These are phyloP conservation scores for Prorops nasuta DNA, from an alignment of 1,140 invertebrate genomes.

Conservation along the genomic window DNA sequence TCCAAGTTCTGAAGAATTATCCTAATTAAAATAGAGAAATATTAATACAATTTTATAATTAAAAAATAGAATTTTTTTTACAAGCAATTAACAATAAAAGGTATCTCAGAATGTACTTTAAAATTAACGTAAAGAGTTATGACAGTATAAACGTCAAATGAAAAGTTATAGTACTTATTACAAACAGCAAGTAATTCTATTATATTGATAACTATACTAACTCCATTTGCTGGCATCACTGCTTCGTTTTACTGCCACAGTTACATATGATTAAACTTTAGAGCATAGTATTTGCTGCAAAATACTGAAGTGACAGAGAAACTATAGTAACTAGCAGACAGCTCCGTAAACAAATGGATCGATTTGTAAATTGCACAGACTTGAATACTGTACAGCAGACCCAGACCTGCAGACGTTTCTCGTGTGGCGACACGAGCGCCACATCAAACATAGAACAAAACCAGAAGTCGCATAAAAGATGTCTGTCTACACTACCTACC, in stretches of 20 bases:
- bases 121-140: too few relatives aligned
- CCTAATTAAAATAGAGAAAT: too few relatives aligned
- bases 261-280: conserved; percentile 26
- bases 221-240: conserved; percentile 31
- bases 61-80: conserved; percentile 8
- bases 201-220: conserved; percentile 19
- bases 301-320: conserved; percentile 12
- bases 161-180: background rate
- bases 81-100: conserved; percentile 6
- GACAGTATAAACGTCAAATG: conserved; percentile 16
- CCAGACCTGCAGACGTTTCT: too few relatives aligned
- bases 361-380: too few relatives aligned
- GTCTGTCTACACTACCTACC: too few relatives aligned
- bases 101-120: background rate
- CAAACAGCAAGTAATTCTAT: background rate
- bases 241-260: conserved; percentile 11
- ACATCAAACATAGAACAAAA: too few relatives aligned
- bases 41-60: background rate
- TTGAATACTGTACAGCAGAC: too few relatives aligned
- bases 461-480: too few relatives aligned
- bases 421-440: too few relatives aligned
- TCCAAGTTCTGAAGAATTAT: conserved; percentile 35
- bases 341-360: conserved; percentile 41
- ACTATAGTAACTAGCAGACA: conserved; percentile 29
- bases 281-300: conserved; percentile 24